phyloP scores from a whole-genome alignment of 2,888 invertebrate genomes.

The Lycophotia porphyrea region DNA sequence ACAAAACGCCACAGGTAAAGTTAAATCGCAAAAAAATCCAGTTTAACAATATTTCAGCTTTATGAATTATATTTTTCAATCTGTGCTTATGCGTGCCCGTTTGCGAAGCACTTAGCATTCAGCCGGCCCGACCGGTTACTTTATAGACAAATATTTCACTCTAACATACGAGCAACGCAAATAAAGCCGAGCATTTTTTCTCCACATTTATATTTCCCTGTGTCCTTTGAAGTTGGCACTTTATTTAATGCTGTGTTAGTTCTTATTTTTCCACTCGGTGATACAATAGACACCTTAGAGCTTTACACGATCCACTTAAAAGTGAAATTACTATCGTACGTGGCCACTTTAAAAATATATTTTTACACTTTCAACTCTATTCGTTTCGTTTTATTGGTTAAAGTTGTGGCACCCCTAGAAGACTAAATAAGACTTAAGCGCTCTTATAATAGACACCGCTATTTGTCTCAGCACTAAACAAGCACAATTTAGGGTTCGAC shows the following conservation, averaged over 20 bases:
- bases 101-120: constrained; percentile 80
- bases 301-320: constrained; percentile 34
- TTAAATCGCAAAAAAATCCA: constrained; percentile 35
- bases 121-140: constrained; percentile 74
- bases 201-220: constrained; percentile 69
- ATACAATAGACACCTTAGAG: constrained; percentile 46
- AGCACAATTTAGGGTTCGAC: constrained; percentile 57
- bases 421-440: constrained; percentile 46
- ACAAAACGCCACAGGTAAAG: constrained; percentile 45
- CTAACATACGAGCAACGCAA: constrained; percentile 76
- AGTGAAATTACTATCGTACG: constrained; percentile 37
- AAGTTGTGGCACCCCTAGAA: constrained; percentile 30
- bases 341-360: constrained; percentile 38
- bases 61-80: constrained; percentile 72
- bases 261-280: constrained; percentile 57
- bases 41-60: constrained; percentile 57
- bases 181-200: constrained; percentile 74
- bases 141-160: constrained; percentile 83
- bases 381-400: constrained; percentile 35
- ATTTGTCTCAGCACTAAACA: constrained; percentile 58
- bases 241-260: constrained; percentile 70
- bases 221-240: constrained; percentile 74
- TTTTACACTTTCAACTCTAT: constrained; percentile 12
- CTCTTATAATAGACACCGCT: constrained; percentile 53
- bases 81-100: constrained; percentile 72